Evolutionary conservation across 2,113 vertebrate genomes (phyloP).

Genomic region (Rhinolophus sinicus): DNA sequence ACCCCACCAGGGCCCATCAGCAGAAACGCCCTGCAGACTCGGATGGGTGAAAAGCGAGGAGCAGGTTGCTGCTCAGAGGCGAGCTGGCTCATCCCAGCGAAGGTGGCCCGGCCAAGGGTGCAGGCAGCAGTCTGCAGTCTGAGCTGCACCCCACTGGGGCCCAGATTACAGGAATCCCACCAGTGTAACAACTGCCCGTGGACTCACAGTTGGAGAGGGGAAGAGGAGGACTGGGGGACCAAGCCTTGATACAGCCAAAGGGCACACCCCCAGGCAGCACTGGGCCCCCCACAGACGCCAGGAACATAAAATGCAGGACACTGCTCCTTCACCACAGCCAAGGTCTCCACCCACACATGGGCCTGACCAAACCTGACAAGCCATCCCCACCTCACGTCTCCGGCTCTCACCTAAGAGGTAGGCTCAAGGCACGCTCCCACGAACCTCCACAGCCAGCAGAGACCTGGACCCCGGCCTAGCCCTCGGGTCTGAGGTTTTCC

Average conservation of each 20-base stretch:
- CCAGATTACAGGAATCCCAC: neutral
- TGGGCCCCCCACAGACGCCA: neutral
- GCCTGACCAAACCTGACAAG: neutral
- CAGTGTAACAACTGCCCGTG: neutral
- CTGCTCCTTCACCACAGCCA: neutral
- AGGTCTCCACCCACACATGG: neutral
- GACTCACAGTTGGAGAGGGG: neutral
- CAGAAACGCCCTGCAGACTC: neutral
- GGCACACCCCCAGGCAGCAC: neutral
- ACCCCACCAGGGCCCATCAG: neutral
- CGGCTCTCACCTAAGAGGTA: rapidly evolving
- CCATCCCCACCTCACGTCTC: neutral
- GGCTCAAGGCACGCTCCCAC: neutral
- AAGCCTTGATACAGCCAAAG: too few relatives aligned
- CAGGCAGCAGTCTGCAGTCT: neutral
- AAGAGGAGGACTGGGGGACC: rapidly evolving
- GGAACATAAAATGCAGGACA: neutral
- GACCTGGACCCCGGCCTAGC: neutral
- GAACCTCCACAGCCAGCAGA: neutral
- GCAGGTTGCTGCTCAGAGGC: neutral
- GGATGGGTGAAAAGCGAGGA: neutral
- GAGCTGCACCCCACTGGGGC: neutral
- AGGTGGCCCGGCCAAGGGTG: neutral
- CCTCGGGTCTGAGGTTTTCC: neutral
- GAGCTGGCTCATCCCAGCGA: neutral